Percentiles rank a stretch among this genome's conserved stretches.
Conservation (phyloP, 2,888 invertebrate species). For the Notodromas monacha region DNA sequence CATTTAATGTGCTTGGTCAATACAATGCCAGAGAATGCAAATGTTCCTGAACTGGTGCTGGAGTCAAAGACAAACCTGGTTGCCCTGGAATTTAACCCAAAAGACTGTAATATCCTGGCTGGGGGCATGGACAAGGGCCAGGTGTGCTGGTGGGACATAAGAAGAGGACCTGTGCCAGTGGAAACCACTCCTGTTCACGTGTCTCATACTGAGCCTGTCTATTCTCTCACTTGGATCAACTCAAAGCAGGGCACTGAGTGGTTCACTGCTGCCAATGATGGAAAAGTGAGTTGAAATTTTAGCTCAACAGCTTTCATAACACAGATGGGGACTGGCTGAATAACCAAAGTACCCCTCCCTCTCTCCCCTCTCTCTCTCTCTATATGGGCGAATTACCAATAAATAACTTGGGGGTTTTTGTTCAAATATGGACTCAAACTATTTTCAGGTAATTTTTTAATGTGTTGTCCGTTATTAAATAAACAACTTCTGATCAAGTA, state of each 20-base stretch:
- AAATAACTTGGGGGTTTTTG: too few relatives aligned
- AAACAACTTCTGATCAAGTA: too few relatives aligned
- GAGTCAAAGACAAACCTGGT: conserved; percentile 40
- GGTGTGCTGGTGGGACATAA: conserved; percentile 46
- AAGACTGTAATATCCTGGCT: conserved; percentile 27
- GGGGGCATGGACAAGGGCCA: conserved; percentile 13
- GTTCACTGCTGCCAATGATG: conserved; percentile 70
- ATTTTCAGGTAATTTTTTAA: too few relatives aligned
- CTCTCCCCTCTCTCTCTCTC: too few relatives aligned
- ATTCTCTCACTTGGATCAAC: conserved; percentile 60
- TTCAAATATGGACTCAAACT: too few relatives aligned
- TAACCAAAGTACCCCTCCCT: too few relatives aligned
- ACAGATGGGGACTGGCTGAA: too few relatives aligned
- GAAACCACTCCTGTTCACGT: conserved; percentile 41
- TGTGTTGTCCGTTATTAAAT: too few relatives aligned
- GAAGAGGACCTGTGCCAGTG: conserved; percentile 46
- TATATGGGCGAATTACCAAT: too few relatives aligned
- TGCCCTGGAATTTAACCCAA: conserved; percentile 54
- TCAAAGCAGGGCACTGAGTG: conserved; percentile 81
- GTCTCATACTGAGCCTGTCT: conserved; percentile 59
- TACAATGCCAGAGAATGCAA: conserved; percentile 72
- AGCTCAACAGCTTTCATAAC: too few relatives aligned
- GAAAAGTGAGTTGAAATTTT: conserved; percentile 36
- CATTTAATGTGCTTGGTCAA: too few relatives aligned
- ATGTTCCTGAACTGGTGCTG: conserved; percentile 39